Percentiles rank a stretch among this genome's conserved stretches.
Evolutionary conservation across 2,888 invertebrate species (phyloP).

Genomic region (Leistus spinibarbis): DNA sequence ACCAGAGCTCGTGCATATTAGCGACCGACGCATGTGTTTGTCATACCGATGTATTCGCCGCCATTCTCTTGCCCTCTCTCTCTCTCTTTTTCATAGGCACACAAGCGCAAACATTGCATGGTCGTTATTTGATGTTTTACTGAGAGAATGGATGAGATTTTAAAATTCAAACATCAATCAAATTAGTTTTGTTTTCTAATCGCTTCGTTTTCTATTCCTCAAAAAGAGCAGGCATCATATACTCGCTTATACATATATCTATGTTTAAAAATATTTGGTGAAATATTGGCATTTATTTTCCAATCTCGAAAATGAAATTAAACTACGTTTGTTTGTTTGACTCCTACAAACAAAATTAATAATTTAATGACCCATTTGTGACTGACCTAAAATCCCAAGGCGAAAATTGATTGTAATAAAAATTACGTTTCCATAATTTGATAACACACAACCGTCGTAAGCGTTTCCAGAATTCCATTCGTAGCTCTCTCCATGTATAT

Average conservation of each 20-base stretch:
- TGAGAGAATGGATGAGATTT: neutral
- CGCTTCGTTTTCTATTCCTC: constrained; percentile 35
- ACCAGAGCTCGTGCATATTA: neutral
- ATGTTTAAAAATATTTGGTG: neutral
- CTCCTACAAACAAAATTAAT: too few relatives aligned
- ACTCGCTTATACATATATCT: neutral
- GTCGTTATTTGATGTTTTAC: constrained; percentile 21
- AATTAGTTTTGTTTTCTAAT: constrained; percentile 29
- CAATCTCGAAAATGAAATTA: neutral
- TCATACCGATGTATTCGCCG: neutral
- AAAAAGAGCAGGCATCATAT: constrained; percentile 24
- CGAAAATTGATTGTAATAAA: constrained; percentile 86
- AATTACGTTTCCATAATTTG: constrained; percentile 88
- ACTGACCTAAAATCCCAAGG: constrained; percentile 77
- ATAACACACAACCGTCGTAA: constrained; percentile 92
- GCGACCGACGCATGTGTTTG: neutral
- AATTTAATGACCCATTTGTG: too few relatives aligned
- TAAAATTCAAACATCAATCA: constrained; percentile 26
- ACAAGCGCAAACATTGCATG: neutral
- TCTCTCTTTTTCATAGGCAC: neutral
- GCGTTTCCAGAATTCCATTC: constrained; percentile 98
- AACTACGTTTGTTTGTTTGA: too few relatives aligned
- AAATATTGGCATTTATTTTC: neutral
- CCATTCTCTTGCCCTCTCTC: neutral
- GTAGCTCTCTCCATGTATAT: constrained; percentile 94